Percentiles rank a stretch among this genome's conserved stretches.
phyloP scores from a whole-genome alignment of 2,113 vertebrate species.

The Progne subis region DNA sequence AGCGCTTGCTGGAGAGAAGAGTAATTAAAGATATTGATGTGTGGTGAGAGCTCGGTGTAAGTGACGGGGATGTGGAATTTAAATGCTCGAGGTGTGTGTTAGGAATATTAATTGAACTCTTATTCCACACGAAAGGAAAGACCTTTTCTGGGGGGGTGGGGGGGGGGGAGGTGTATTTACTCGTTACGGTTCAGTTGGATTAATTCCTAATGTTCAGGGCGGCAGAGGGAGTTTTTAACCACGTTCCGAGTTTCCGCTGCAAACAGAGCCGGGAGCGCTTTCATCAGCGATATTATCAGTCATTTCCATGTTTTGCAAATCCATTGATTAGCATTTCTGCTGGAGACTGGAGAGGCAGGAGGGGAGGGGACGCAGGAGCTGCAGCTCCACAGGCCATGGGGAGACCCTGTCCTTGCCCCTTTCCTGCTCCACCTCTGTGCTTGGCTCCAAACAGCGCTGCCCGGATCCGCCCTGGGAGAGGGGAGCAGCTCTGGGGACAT shows the following conservation, averaged over 20 bases:
- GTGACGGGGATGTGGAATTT: constrained; percentile 44
- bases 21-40: constrained; percentile 67
- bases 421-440: not conserved
- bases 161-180: constrained; percentile 7
- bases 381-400: rapidly evolving
- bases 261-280: not conserved
- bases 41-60: constrained; percentile 21
- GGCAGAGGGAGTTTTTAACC: constrained; percentile 37
- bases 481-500: not conserved
- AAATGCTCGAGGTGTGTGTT: constrained; percentile 32
- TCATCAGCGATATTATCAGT: not conserved
- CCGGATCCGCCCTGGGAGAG: not conserved
- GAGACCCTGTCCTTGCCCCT: not conserved
- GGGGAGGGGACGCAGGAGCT: not conserved
- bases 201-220: constrained; percentile 5
- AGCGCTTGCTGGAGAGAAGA: constrained; percentile 31
- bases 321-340: constrained; percentile 48
- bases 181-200: constrained; percentile 12
- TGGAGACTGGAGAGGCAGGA: not conserved
- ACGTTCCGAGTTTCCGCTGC: not conserved
- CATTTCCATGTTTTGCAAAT: constrained; percentile 1
- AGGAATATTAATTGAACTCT: constrained; percentile 53
- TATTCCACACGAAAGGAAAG: constrained; percentile 14
- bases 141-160: not conserved
- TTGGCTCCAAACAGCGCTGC: not conserved